Base-by-base conservation (phyloP, 2,888 invertebrate genomes). In the Alentia gelatinosa region DNA sequence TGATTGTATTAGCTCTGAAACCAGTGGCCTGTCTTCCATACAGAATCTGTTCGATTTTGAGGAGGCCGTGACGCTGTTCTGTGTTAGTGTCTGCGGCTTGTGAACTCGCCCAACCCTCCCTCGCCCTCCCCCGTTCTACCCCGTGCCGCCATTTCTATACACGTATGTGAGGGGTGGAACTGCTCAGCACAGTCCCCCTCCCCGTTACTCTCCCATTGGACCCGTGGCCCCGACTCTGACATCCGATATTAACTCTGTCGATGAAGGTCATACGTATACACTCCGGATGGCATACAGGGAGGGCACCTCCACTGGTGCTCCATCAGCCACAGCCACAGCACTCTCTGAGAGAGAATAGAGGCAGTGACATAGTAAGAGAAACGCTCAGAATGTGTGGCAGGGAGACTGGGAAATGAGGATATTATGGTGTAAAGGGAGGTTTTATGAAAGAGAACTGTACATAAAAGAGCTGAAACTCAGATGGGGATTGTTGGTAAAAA, bases 231-330 rank as follows among this genome's bases (percentile, higher is more conserved):
- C 56, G n/a, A 56, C 3, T 56, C 19, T 56, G 56, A 56, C 56
- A 56, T 56, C n/a, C 56, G 56, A 56, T 56, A 56, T 56, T n/a
- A 56, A 56, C 56, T 56, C 56, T 56, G 56, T 56, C 56, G n/a
- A 56, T n/a, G n/a, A n/a, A n/a, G n/a, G n/a, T n/a, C n/a, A n/a
- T n/a, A n/a, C n/a, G n/a, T n/a, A n/a, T n/a, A n/a, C n/a, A n/a
- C n/a, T n/a, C n/a, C n/a, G n/a, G n/a, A n/a, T n/a, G n/a, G n/a
- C n/a, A n/a, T n/a, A n/a, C n/a, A n/a, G n/a, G n/a, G n/a, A n/a
- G n/a, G n/a, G n/a, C n/a, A n/a, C n/a, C n/a, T n/a, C n/a, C n/a
- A n/a, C n/a, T n/a, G n/a, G n/a, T n/a, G n/a, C n/a, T n/a, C n/a
- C n/a, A n/a, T n/a, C n/a, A n/a, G n/a, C n/a, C n/a, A n/a, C n/a